Conservation (phyloP, 2,888 invertebrate species). For the Amphipyra berbera region DNA sequence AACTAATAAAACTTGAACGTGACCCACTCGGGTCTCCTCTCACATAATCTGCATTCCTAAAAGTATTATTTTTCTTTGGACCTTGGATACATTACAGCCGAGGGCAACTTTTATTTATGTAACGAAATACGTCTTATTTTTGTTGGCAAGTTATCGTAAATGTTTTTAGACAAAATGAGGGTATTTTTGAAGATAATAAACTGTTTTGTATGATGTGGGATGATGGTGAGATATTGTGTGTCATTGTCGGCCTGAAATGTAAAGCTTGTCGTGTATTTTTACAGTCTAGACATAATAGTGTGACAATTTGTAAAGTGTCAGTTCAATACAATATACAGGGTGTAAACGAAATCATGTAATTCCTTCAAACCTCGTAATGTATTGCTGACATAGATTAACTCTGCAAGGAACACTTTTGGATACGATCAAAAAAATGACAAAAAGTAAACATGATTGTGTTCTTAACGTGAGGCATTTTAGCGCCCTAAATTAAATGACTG, state of each 20-base stretch:
- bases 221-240: conserved; percentile 6
- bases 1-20: conserved; percentile 76
- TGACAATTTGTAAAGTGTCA: too few species aligned
- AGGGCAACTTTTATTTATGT: conserved; percentile 21
- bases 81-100: conserved; percentile 21
- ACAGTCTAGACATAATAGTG: too few species aligned
- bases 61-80: conserved; percentile 51
- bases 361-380: too few species aligned
- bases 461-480: too few species aligned
- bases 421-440: too few species aligned
- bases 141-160: not conserved
- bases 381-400: too few species aligned
- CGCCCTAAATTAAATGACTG: too few species aligned
- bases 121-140: conserved; percentile 20
- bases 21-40: conserved; percentile 53
- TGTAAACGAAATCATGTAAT: too few species aligned
- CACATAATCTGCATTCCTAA: conserved; percentile 63
- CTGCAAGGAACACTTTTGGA: too few species aligned
- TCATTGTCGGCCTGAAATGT: not conserved
- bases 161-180: conserved; percentile 4
- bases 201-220: conserved; percentile 7
- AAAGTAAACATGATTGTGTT: too few species aligned
- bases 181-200: conserved; percentile 16
- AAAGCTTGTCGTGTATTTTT: too few species aligned
- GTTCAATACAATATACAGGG: too few species aligned